Evolutionary conservation across 35 echinoderm and acorn worm genomes (phyloP).

Genomic region (Ptychodera flava): DNA sequence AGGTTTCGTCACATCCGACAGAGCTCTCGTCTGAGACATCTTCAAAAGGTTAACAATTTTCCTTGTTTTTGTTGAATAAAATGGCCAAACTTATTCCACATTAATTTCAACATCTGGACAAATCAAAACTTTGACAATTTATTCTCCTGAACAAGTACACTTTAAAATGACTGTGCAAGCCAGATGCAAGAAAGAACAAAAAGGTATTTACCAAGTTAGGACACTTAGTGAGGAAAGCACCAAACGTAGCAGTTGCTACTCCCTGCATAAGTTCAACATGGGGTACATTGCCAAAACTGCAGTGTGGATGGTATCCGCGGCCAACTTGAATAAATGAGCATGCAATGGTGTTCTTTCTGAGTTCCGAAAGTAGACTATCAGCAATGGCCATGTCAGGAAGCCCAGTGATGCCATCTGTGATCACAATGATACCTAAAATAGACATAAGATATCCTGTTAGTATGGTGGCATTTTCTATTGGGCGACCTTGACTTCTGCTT

Average conservation of each 20-base stretch:
- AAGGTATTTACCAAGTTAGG: slow-evolving; percentile 51
- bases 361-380: slow-evolving; percentile 45
- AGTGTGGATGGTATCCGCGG: slow-evolving; percentile 81
- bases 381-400: slow-evolving; percentile 62
- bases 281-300: slow-evolving; percentile 88
- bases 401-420: slow-evolving; percentile 77
- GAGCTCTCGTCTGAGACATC: too few relatives aligned
- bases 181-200: too few relatives aligned
- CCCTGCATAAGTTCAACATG: slow-evolving; percentile 99
- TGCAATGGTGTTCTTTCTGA: slow-evolving; percentile 72
- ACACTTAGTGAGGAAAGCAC: slow-evolving; percentile 80
- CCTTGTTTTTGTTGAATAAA: too few relatives aligned
- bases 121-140: too few relatives aligned
- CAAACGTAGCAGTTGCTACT: slow-evolving; percentile 87
- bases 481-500: too few relatives aligned
- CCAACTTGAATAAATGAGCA: slow-evolving; percentile 98
- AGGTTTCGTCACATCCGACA: too few relatives aligned
- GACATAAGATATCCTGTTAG: background rate
- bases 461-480: too few relatives aligned
- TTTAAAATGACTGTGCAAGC: too few relatives aligned
- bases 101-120: too few relatives aligned
- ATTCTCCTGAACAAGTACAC: too few relatives aligned
- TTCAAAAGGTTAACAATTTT: too few relatives aligned
- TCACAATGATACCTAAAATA: slow-evolving; percentile 64
- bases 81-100: too few relatives aligned